Evolutionary conservation across 2,797 vertebrate species (phyloP).

Genomic region (Pipistrellus kuhlii): DNA sequence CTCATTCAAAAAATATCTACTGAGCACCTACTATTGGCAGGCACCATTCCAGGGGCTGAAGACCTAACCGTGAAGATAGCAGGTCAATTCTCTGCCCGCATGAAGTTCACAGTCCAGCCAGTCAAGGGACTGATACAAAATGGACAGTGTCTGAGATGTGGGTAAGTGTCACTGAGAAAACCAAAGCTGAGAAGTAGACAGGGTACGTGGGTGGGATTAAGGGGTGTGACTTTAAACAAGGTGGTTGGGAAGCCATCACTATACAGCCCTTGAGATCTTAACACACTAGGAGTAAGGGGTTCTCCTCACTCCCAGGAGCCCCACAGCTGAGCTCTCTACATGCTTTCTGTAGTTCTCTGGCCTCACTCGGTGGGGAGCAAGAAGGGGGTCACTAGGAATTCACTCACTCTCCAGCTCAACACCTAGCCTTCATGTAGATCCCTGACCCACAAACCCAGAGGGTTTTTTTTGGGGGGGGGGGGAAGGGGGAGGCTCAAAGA

Average conservation of each 20-base stretch:
- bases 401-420: background rate
- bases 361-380: background rate
- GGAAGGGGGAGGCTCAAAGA: background rate
- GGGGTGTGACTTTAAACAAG: background rate
- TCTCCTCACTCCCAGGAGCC: background rate
- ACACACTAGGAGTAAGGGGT: background rate
- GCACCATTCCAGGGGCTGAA: background rate
- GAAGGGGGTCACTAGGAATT: background rate
- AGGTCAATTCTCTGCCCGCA: background rate
- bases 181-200: background rate
- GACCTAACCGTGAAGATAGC: fast-evolving
- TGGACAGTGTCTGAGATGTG: background rate
- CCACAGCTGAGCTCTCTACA: background rate
- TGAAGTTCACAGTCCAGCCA: fast-evolving
- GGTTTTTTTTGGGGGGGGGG: background rate
- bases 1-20: background rate
- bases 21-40: background rate
- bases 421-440: background rate
- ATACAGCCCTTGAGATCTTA: background rate
- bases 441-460: background rate
- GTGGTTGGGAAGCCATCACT: background rate
- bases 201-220: fast-evolving
- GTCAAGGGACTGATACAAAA: background rate
- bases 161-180: background rate
- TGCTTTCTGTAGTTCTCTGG: background rate